A percentile compares a stretch with the other conserved stretches of the same genome.
These are phyloP conservation scores for Phrixothrix hirtus DNA, from an alignment of 2,888 invertebrate genomes.

Conservation along the genomic window DNA sequence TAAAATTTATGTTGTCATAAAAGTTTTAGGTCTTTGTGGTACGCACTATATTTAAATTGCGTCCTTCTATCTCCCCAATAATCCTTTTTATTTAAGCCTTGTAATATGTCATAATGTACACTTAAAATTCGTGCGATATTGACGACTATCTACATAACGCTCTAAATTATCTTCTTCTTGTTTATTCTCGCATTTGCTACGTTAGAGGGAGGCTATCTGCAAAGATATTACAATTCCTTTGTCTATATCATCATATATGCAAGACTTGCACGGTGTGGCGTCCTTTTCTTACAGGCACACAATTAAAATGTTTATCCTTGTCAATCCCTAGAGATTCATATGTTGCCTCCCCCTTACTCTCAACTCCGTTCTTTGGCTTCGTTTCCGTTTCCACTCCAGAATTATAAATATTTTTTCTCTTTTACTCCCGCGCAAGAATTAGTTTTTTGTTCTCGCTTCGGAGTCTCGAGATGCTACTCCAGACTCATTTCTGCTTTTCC, in stretches of 20 bases:
- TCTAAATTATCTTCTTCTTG: conserved; percentile 49
- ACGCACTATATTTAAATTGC: conserved; percentile 25
- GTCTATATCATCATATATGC: conserved; percentile 58
- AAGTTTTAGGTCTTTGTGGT: conserved; percentile 16
- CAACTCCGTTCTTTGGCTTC: conserved; percentile 32
- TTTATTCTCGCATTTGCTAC: conserved; percentile 42
- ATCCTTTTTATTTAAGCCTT: conserved; percentile 20
- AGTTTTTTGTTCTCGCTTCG: conserved; percentile 42
- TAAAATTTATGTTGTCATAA: conserved; percentile 19
- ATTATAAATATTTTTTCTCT: conserved; percentile 54
- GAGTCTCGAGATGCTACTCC: conserved; percentile 32
- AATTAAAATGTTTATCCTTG: conserved; percentile 52
- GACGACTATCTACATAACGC: conserved; percentile 36
- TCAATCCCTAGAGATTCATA: conserved; percentile 52
- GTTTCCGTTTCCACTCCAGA: conserved; percentile 50
- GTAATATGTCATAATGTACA: conserved; percentile 21
- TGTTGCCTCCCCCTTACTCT: conserved; percentile 37
- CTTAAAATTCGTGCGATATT: conserved; percentile 12
- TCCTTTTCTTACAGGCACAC: conserved; percentile 44
- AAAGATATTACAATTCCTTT: conserved; percentile 56
- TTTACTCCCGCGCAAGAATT: conserved; percentile 47
- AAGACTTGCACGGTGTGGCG: conserved; percentile 52
- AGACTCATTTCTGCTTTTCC: conserved; percentile 30
- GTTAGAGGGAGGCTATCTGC: conserved; percentile 46
- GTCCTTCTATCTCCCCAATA: conserved; percentile 19